These are phyloP conservation scores for Parelbella ahira DNA, from an alignment of 2,888 invertebrate species.

Conservation along the genomic window DNA sequence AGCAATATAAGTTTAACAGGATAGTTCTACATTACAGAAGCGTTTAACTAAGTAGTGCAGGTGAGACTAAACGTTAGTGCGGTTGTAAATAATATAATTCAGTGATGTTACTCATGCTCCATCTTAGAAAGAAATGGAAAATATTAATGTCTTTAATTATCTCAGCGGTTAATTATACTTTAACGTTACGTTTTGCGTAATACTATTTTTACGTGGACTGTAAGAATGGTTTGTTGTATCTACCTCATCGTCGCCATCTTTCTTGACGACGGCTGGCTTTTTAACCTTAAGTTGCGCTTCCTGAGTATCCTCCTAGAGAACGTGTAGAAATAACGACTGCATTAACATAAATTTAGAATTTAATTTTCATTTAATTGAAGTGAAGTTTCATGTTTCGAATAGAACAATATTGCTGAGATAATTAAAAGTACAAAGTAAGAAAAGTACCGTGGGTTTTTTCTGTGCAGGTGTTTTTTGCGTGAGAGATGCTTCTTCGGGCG, in stretches of 20 bases:
- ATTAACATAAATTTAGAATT: too few relatives aligned
- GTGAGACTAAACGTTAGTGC: constrained; percentile 49
- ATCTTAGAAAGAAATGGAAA: constrained; percentile 13
- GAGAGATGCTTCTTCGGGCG: constrained; percentile 73
- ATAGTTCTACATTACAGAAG: constrained; percentile 44
- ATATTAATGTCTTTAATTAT: constrained; percentile 45
- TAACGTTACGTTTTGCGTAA: not conserved
- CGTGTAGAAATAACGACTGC: too few relatives aligned
- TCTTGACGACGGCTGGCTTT: constrained; percentile 71
- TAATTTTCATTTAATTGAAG: too few relatives aligned
- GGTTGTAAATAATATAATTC: constrained; percentile 44
- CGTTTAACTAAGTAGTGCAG: constrained; percentile 42
- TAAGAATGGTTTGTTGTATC: constrained; percentile 37
- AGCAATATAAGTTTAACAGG: constrained; percentile 56
- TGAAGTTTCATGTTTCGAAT: too few relatives aligned
- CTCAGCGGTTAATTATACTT: constrained; percentile 43
- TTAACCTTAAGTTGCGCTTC: constrained; percentile 72
- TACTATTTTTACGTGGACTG: not conserved
- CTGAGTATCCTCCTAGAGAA: constrained; percentile 66
- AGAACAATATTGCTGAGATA: constrained; percentile 50
- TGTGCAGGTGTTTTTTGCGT: constrained; percentile 75
- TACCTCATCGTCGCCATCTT: constrained; percentile 67
- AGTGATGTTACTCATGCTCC: constrained; percentile 34
- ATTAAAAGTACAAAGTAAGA: constrained; percentile 41
- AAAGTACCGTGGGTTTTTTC: constrained; percentile 72